Base-by-base conservation (phyloP, 2,797 vertebrate genomes). In the Intellagama lesueurii region DNA sequence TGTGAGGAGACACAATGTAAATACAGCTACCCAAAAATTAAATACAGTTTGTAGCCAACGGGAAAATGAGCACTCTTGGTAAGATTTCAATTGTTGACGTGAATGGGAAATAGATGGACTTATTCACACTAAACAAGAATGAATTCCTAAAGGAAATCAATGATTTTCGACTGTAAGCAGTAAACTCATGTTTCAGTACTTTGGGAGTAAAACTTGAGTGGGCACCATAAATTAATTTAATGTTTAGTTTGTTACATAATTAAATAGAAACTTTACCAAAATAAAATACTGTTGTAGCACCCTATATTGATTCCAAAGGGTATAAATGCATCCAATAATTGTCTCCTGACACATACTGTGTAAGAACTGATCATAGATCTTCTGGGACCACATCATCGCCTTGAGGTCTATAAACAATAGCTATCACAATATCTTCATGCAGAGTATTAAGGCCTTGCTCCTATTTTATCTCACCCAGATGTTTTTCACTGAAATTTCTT, bases 81-180 rank as follows among this genome's bases (percentile, higher is more conserved):
- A 87, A 88, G 86, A 87, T 81, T 81, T 32, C 68, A 52, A 66
- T 80, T 90, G 47, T 81, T 91, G 35, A 93, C 78, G 0, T 3
- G 68, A 91, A 88, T 19, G 4, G 72, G 7, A 92, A 94, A 88
- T 83, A 92, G 93, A 92, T 87, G 7, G 40, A 91, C 56, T 88
- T 84, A 86, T 87, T 91, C 76, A 88, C 77, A 92, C 64, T 89
- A 78, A 93, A 80, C 56, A 90, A 90, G 40, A 52, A 88, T 0
- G 3, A 92, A 89, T 84, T 93, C 90, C 90, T 94, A 92, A 93
- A 93, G 94, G 86, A 96, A 94, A 96, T 94, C 90, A 93, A 92
- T 95, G 81, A 30, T 91, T 93, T 93, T 91, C 72, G 89, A 90
- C 90, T 85, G 89, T 68, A 94, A 93, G 89, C 80, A 89, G 83